Conservation (phyloP, 2,888 invertebrate genomes). For the Rotaria sp. region DNA sequence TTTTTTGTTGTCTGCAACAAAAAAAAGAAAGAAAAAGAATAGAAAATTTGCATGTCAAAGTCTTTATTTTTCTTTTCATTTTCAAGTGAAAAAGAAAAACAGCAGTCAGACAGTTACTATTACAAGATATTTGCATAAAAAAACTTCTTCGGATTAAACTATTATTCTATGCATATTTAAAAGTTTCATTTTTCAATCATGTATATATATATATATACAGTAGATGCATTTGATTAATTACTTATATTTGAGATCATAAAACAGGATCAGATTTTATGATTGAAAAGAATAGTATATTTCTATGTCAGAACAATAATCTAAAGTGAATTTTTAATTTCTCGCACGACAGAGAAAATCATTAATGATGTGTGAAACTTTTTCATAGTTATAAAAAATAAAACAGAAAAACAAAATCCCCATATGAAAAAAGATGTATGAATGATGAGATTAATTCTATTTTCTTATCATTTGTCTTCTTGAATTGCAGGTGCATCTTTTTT, state of each 20-base stretch:
- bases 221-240: slow-evolving; percentile 13
- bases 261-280: slow-evolving; percentile 7
- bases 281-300: background rate
- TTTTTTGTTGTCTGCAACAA: too few species aligned
- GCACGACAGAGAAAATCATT: background rate
- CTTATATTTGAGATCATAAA: slow-evolving; percentile 14
- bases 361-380: slow-evolving; percentile 15
- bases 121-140: slow-evolving; percentile 10
- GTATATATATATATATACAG: background rate
- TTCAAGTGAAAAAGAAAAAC: background rate
- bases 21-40: too few species aligned
- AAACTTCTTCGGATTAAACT: background rate
- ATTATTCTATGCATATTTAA: slow-evolving; percentile 9
- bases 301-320: slow-evolving; percentile 12
- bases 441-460: background rate
- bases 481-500: background rate
- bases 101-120: slow-evolving; percentile 10
- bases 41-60: background rate
- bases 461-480: background rate
- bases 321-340: slow-evolving; percentile 22
- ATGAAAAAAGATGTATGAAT: too few species aligned
- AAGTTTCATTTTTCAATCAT: slow-evolving; percentile 6
- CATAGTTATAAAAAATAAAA: background rate
- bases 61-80: background rate
- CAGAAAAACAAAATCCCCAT: background rate